Evolutionary conservation across 2,888 invertebrate species (phyloP).

Genomic region (Iphiclides podalirius): DNA sequence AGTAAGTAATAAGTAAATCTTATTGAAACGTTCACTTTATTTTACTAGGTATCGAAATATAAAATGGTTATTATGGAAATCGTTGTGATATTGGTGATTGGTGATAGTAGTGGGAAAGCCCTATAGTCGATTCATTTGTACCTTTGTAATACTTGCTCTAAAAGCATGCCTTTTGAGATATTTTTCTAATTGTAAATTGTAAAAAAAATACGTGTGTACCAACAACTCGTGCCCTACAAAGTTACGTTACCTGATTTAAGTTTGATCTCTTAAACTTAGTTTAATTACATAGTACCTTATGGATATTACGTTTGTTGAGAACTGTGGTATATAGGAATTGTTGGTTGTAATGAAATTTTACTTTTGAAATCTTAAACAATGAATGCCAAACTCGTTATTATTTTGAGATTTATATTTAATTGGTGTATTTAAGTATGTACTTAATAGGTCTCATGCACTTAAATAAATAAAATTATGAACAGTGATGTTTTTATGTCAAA

Average conservation of each 20-base stretch:
- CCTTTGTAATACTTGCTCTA: conserved; percentile 38
- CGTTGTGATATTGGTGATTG: conserved; percentile 57
- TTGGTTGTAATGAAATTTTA: conserved; percentile 50
- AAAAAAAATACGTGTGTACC: conserved; percentile 26
- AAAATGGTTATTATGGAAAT: conserved; percentile 1
- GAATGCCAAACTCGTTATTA: conserved; percentile 71
- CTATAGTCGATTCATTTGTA: conserved; percentile 37
- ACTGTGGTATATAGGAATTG: conserved; percentile 35
- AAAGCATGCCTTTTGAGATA: conserved; percentile 34
- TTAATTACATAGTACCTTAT: conserved; percentile 48
- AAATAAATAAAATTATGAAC: conserved; percentile 33
- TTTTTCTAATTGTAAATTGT: conserved; percentile 34
- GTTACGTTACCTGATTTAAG: conserved; percentile 72
- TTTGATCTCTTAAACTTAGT: conserved; percentile 72
- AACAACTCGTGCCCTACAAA: conserved; percentile 37
- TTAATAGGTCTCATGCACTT: conserved; percentile 37
- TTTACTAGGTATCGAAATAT: background rate
- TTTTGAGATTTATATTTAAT: conserved; percentile 63
- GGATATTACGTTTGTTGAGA: conserved; percentile 54
- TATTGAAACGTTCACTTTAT: background rate
- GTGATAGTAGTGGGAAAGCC: conserved; percentile 52
- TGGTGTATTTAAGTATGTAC: conserved; percentile 35
- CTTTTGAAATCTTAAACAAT: conserved; percentile 37
- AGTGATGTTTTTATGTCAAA: background rate
- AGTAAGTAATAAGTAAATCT: background rate